Percentiles rank a stretch among this genome's conserved stretches.
Conservation (phyloP, 2,797 vertebrate species). For the Neopelma chrysocephalum region DNA sequence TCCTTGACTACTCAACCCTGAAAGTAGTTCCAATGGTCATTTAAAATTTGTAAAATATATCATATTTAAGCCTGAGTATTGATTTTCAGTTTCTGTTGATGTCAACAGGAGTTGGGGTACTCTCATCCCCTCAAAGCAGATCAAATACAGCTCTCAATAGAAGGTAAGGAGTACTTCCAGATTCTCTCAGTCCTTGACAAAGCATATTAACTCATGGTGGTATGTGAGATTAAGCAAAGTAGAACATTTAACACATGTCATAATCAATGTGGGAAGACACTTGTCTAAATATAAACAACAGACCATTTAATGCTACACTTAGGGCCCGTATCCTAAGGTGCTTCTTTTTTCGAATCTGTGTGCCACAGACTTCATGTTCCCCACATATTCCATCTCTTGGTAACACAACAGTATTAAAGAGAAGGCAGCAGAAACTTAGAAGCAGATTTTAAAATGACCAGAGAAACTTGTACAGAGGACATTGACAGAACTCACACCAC, state of each 20-base stretch:
- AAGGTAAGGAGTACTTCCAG: background rate
- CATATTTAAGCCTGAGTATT: background rate
- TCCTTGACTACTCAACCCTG: background rate
- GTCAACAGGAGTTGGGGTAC: background rate
- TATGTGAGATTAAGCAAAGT: background rate
- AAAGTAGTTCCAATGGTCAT: background rate
- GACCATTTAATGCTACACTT: background rate
- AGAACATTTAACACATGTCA: background rate
- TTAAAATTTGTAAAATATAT: background rate
- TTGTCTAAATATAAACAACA: background rate
- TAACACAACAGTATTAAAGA: background rate
- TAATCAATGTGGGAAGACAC: fast-evolving
- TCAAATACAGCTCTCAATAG: background rate
- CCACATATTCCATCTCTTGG: background rate
- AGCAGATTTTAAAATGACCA: background rate
- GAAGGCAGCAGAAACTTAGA: background rate
- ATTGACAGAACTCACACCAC: background rate
- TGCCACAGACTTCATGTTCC: background rate
- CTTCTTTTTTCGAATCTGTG: background rate
- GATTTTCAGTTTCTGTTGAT: background rate
- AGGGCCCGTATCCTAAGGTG: background rate
- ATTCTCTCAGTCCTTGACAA: background rate
- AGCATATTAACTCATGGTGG: background rate
- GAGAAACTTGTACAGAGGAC: background rate
- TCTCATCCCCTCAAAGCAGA: background rate